These are phyloP conservation scores for Nemapogon koenigi DNA, from an alignment of 2,888 invertebrate species.

Conservation along the genomic window DNA sequence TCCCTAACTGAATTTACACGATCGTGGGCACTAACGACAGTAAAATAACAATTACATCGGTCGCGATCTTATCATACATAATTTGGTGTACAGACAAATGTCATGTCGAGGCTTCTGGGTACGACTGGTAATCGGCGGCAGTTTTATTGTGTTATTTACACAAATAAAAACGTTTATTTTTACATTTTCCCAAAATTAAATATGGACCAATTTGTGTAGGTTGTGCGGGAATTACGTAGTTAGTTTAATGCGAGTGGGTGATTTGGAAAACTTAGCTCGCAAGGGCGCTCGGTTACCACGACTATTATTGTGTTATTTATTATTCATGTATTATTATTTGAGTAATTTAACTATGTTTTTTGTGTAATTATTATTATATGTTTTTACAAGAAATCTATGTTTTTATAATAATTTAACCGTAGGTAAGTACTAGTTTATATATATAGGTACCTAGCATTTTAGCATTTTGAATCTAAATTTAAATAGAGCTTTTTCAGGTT, in stretches of 20 bases:
- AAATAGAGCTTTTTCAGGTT: too few relatives aligned
- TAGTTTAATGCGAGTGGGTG: constrained; percentile 37
- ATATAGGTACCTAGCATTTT: too few relatives aligned
- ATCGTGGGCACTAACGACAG: constrained; percentile 53
- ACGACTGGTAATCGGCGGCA: constrained; percentile 45
- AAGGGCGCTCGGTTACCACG: constrained; percentile 20
- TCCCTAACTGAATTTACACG: constrained; percentile 61
- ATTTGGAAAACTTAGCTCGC: constrained; percentile 25
- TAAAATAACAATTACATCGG: constrained; percentile 58
- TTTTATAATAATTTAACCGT: too few relatives aligned
- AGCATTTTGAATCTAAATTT: too few relatives aligned
- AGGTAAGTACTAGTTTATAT: too few relatives aligned
- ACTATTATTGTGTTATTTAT: constrained; percentile 21
- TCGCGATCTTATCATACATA: constrained; percentile 56
- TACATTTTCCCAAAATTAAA: constrained; percentile 65
- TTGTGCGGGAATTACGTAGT: constrained; percentile 42
- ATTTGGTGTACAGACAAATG: constrained; percentile 49
- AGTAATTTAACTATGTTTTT: constrained; percentile 38
- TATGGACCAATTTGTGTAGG: constrained; percentile 51
- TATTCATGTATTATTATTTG: constrained; percentile 40
- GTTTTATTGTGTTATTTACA: constrained; percentile 66
- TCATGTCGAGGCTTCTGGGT: constrained; percentile 30
- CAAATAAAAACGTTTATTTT: constrained; percentile 66
- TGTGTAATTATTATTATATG: constrained; percentile 46
- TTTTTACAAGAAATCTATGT: too few relatives aligned